Percentiles rank a stretch among this genome's conserved stretches.
These are phyloP conservation scores for Synergus gifuensis DNA, from an alignment of 2,888 invertebrate species.

Conservation along the genomic window DNA sequence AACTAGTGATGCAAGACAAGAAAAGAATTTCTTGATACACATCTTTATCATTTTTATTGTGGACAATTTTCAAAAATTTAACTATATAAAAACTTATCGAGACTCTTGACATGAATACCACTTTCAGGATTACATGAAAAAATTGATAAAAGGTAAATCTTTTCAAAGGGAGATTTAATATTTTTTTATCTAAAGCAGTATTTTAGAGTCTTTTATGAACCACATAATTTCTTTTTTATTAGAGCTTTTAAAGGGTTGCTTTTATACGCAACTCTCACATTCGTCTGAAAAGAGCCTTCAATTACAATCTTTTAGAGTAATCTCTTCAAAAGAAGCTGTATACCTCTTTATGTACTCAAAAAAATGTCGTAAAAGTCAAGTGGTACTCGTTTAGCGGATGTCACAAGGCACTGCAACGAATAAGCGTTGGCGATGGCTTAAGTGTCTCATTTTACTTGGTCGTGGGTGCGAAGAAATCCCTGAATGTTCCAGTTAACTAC, in stretches of 20 bases:
- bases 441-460: constrained; percentile 35
- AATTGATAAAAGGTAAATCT: too few species aligned
- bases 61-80: too few species aligned
- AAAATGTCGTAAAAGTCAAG: constrained; percentile 27
- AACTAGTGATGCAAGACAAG: too few species aligned
- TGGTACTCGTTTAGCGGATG: constrained; percentile 14
- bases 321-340: neutral
- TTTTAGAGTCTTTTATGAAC: neutral
- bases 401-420: constrained; percentile 21
- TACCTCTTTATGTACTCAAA: constrained; percentile 14
- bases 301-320: constrained; percentile 3
- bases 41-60: too few species aligned
- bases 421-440: constrained; percentile 30
- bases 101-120: too few species aligned
- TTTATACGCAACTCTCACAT: neutral
- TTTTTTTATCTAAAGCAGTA: too few species aligned
- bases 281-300: neutral
- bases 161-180: too few species aligned
- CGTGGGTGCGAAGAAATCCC: constrained; percentile 20
- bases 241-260: neutral
- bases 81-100: too few species aligned
- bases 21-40: too few species aligned
- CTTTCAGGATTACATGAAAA: too few species aligned
- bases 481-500: constrained; percentile 35
- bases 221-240: neutral